Percentiles rank a stretch among this genome's conserved stretches.
These are phyloP conservation scores for Hemicrepidius hirtus DNA, from an alignment of 2,888 invertebrate species.

Conservation along the genomic window DNA sequence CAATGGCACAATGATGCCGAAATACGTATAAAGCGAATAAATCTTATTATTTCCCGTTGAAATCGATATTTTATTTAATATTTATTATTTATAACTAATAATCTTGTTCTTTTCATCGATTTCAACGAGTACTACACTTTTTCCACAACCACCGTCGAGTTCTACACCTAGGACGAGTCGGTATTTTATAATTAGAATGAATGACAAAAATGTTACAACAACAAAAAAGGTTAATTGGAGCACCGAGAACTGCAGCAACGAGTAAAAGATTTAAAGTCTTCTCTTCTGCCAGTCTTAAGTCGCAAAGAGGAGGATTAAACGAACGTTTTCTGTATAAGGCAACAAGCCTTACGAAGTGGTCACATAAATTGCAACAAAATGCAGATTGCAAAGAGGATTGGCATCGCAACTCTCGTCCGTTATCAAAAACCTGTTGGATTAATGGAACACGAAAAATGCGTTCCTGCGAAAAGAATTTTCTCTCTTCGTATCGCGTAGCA, in stretches of 20 bases:
- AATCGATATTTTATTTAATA: too few relatives aligned
- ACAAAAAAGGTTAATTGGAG: conserved; percentile 24
- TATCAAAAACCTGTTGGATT: conserved; percentile 46
- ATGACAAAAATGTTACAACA: background rate
- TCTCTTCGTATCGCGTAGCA: conserved; percentile 12
- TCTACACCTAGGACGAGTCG: conserved; percentile 6
- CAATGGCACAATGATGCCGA: too few relatives aligned
- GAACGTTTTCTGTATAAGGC: conserved; percentile 29
- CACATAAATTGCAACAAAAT: conserved; percentile 40
- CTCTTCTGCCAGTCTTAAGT: conserved; percentile 20
- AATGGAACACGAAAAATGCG: conserved; percentile 32
- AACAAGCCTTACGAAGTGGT: conserved; percentile 25
- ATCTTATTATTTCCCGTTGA: too few relatives aligned
- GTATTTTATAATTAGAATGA: conserved; percentile 19
- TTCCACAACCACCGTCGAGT: background rate
- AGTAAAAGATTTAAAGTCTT: conserved; percentile 25
- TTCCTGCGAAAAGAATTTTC: conserved; percentile 19
- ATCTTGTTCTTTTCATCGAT: too few relatives aligned
- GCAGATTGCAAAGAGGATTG: conserved; percentile 38
- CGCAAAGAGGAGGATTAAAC: conserved; percentile 29
- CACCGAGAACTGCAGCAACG: conserved; percentile 11
- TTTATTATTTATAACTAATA: too few relatives aligned
- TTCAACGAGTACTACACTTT: too few relatives aligned
- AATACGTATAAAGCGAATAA: too few relatives aligned
- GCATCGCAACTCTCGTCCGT: conserved; percentile 19